Conservation (phyloP, 2,797 vertebrate genomes). For the Tympanoctomys barrerae region DNA sequence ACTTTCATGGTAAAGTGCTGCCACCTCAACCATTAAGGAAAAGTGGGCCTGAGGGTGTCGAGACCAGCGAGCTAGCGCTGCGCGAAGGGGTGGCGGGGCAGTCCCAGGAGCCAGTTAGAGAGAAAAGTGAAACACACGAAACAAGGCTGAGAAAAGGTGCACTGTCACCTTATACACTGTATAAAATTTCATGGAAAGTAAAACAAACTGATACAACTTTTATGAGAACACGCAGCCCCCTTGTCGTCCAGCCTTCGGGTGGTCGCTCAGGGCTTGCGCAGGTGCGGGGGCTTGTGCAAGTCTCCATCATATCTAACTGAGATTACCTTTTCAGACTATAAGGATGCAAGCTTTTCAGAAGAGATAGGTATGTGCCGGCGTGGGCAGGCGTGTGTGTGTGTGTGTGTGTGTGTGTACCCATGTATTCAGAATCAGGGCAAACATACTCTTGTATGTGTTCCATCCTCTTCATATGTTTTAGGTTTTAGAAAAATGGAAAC, state of each 20-base stretch:
- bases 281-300: not conserved
- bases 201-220: not conserved
- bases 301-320: not conserved
- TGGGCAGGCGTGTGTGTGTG: too few species aligned
- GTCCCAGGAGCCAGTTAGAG: not conserved
- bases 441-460: not conserved
- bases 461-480: not conserved
- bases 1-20: not conserved
- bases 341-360: not conserved
- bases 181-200: not conserved
- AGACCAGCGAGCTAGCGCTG: not conserved
- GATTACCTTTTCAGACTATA: not conserved
- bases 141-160: not conserved
- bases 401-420: not conserved
- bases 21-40: not conserved
- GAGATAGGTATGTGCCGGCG: not conserved
- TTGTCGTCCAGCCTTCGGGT: not conserved
- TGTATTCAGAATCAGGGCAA: not conserved
- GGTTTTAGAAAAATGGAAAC: slow-evolving; percentile 23
- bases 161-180: not conserved
- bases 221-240: not conserved
- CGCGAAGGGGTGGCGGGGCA: too few species aligned
- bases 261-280: not conserved
- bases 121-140: not conserved
- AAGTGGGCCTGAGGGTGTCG: not conserved